Conservation (phyloP, 2,113 vertebrate species). For the Castor canadensis region DNA sequence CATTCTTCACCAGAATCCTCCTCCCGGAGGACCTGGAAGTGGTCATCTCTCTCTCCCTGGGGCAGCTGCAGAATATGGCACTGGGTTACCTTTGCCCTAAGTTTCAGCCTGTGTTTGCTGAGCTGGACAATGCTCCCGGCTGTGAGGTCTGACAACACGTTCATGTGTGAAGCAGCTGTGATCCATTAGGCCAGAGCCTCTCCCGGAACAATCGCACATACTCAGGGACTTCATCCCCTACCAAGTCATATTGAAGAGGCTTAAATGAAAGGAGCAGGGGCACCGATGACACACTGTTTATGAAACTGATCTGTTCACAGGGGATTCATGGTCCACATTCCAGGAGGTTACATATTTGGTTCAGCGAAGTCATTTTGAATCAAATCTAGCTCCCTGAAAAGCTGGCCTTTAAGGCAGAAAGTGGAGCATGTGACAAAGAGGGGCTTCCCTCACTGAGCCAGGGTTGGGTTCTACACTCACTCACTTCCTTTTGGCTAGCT, state of each 20-base stretch:
- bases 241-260: no score
- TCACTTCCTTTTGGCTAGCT: background rate
- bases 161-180: background rate
- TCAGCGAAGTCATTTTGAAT: background rate
- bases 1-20: background rate
- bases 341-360: background rate
- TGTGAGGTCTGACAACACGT: background rate
- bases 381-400: background rate
- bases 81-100: background rate
- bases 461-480: background rate
- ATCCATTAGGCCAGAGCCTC: background rate
- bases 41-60: rapidly evolving
- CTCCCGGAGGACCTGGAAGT: rapidly evolving
- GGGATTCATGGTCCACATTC: background rate
- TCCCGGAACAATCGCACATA: background rate
- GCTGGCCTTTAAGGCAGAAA: background rate
- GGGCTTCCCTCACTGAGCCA: background rate
- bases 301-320: background rate
- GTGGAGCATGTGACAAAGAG: rapidly evolving
- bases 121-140: background rate
- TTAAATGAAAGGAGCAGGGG: background rate
- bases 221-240: no score
- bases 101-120: background rate
- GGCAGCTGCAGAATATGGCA: background rate
- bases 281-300: background rate